These are phyloP conservation scores for Formicarius rufipectus DNA, from an alignment of 2,113 vertebrate genomes.

Conservation along the genomic window DNA sequence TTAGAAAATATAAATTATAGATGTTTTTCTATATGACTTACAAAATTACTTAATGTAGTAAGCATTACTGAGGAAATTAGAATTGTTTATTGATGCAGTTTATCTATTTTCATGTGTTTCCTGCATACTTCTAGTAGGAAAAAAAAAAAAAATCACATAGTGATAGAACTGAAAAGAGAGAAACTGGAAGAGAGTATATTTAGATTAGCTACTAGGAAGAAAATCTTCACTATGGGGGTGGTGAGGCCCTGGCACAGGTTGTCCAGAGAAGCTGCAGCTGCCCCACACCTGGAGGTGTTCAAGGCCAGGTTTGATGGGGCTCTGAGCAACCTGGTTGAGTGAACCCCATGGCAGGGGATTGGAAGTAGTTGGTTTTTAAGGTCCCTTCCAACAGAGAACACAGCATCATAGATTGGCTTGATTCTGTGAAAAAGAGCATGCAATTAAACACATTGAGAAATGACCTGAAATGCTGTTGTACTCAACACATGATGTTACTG, in stretches of 20 bases:
- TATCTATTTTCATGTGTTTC: not conserved
- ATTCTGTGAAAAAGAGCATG: not conserved
- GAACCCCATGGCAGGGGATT: not conserved
- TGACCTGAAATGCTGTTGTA: not conserved
- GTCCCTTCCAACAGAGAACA: not conserved
- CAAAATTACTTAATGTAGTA: not conserved
- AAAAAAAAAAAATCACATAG: not conserved
- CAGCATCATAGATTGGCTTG: not conserved
- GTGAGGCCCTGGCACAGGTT: not conserved
- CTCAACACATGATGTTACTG: not conserved
- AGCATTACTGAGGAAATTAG: conserved; percentile 25
- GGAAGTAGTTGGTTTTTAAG: not conserved
- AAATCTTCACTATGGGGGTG: not conserved
- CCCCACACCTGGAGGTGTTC: not conserved
- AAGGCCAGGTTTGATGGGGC: not conserved
- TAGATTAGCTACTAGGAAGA: not conserved
- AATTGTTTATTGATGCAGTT: conserved; percentile 7
- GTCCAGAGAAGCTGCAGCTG: not conserved
- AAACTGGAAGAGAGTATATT: not conserved
- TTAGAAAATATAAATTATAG: not conserved
- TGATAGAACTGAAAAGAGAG: not conserved
- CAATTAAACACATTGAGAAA: not conserved
- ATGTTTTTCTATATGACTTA: conserved; percentile 7
- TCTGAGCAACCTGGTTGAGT: not conserved
- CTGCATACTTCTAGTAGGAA: not conserved